These are phyloP conservation scores for Meloidogyne floridensis DNA, from an alignment of 1,140 invertebrate genomes.

Conservation along the genomic window DNA sequence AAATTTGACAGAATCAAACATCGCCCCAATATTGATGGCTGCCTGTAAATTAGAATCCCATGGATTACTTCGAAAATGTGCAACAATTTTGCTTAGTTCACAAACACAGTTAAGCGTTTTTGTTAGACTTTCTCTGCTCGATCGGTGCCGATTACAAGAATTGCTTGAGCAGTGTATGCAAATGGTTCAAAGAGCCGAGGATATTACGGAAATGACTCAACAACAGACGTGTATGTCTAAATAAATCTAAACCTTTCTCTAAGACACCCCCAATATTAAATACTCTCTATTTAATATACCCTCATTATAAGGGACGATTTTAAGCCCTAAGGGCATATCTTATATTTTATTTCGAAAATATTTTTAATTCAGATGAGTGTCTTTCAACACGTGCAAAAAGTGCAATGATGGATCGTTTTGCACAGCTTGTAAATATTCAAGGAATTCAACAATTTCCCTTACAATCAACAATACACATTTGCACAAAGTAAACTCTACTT, in stretches of 20 bases:
- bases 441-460: conserved; percentile 29
- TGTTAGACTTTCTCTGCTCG: conserved; percentile 60
- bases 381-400: conserved; percentile 57
- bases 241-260: no score
- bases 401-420: conserved; percentile 60
- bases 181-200: conserved; percentile 59
- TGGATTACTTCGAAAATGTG: conserved; percentile 60
- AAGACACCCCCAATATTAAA: no score
- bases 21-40: conserved; percentile 63
- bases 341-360: neutral
- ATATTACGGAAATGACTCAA: conserved; percentile 64
- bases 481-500: conserved; percentile 9
- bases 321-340: no score
- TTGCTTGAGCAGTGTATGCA: conserved; percentile 56
- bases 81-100: conserved; percentile 55
- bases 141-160: conserved; percentile 63
- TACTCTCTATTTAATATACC: no score
- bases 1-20: conserved; percentile 56
- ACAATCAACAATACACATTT: neutral
- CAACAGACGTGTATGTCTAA: conserved; percentile 60
- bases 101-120: conserved; percentile 63
- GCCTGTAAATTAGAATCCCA: conserved; percentile 66
- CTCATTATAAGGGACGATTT: no score
- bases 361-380: conserved; percentile 57
- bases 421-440: conserved; percentile 49